Evolutionary conservation across 2,113 vertebrate genomes (phyloP), one percentile per base, ranked within the genome.

Genomic region (Odontesthes bonariensis): DNA sequence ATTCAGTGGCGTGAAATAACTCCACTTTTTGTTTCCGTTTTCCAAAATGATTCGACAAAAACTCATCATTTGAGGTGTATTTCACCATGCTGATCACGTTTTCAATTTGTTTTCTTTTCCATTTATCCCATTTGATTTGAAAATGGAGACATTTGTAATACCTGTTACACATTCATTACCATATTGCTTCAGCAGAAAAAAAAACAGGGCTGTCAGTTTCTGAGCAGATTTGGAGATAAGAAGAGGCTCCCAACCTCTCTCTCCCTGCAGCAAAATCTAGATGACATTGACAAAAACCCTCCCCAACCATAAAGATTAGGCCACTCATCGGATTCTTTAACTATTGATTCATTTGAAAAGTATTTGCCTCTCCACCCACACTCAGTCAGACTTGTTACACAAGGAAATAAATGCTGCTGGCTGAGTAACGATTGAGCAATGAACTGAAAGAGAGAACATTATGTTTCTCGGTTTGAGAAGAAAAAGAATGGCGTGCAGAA

Each of bases 321-420:
- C 67, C 12, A 49, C 31, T 53, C 8, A 42, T 70, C 58, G 23
- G 38, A 82, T 69, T n/a, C 51, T n/a, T 20, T 12, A 44, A 44
- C n/a, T 51, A 75, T 57, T 70, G 61, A 83, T 70, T 62, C 11
- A 20, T 40, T 51, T 47, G 59, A 33, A 64, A 59, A 56, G 46
- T n/a, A 32, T 71, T 32, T 44, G 19, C 13, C 54, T 44, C 11
- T 1, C 6, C 57, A 61, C 31, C 62, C 14, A 44, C 63, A n/a
- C 35, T 61, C 4, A 22, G 13, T 8, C 22, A 55, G 40, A 32
- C 40, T 5, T 63, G 14, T 70, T 57, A 51, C 64, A 66, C 19
- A 62, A 61, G 23, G 42, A 53, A 67, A 69, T 1, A 14, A 54
- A 27, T 7, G 33, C 10, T 32, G 3, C 0, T 22, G 23, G 17